phyloP scores from a whole-genome alignment of 2,113 vertebrate species.

The Eulemur macaco region DNA sequence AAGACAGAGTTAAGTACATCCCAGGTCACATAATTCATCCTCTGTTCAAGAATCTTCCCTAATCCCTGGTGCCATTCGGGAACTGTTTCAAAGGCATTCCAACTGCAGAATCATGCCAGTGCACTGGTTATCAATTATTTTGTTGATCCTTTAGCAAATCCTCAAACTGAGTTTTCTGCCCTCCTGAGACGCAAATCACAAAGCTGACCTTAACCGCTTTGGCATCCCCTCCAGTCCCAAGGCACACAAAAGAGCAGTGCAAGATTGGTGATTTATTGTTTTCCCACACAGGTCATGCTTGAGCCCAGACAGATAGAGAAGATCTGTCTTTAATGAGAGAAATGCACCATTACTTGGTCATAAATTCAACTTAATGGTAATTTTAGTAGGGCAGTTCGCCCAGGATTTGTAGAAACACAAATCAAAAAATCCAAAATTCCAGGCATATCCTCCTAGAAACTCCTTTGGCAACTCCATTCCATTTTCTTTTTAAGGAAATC shows the following conservation, averaged over 20 bases:
- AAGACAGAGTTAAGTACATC: background rate
- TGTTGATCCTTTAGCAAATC: slow-evolving; percentile 67
- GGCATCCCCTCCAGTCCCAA: background rate
- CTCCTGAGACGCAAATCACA: slow-evolving; percentile 53
- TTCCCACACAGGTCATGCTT: slow-evolving; percentile 64
- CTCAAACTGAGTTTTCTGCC: slow-evolving; percentile 54
- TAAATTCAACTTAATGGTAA: slow-evolving; percentile 75
- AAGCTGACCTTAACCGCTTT: slow-evolving; percentile 34
- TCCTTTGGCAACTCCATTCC: slow-evolving; percentile 56
- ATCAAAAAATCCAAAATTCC: slow-evolving; percentile 64
- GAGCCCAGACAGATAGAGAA: slow-evolving; percentile 66
- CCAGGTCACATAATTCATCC: slow-evolving; percentile 49
- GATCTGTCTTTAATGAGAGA: slow-evolving; percentile 70
- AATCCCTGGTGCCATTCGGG: slow-evolving; percentile 56
- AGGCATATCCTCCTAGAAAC: slow-evolving; percentile 64
- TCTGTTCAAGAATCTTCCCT: slow-evolving; percentile 38
- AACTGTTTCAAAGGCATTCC: slow-evolving; percentile 76
- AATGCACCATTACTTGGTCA: slow-evolving; percentile 64
- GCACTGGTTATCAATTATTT: slow-evolving; percentile 69
- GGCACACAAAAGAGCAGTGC: background rate
- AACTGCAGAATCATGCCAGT: slow-evolving; percentile 47
- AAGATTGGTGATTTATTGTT: slow-evolving; percentile 50
- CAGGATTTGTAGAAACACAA: slow-evolving; percentile 69
- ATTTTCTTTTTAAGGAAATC: slow-evolving; percentile 69
- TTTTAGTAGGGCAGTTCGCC: slow-evolving; percentile 70